Percentiles rank a stretch among this genome's conserved stretches.
Conservation (phyloP, 1,140 invertebrate species). For the Holcopasites calliopsidis region DNA sequence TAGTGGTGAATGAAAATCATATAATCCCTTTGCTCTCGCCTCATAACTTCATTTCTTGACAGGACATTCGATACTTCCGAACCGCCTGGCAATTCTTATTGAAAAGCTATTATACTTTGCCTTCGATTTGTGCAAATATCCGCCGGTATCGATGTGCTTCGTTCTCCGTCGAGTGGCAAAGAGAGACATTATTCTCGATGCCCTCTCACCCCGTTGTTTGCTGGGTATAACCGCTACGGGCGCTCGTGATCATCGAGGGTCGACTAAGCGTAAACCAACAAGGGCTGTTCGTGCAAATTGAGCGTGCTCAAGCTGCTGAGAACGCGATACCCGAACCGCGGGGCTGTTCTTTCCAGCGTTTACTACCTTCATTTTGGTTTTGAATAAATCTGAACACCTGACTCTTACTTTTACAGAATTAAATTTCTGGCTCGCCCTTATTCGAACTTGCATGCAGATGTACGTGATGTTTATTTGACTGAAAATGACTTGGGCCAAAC, state of each 20-base stretch:
- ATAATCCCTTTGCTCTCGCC: not conserved
- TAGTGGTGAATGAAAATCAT: not conserved
- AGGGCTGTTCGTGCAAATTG: constrained; percentile 42
- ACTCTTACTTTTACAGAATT: not conserved
- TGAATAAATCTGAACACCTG: not conserved
- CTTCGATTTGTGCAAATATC: constrained; percentile 6
- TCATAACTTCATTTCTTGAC: not conserved
- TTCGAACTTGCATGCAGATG: no score
- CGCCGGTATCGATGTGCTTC: not conserved
- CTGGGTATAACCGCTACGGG: constrained; percentile 23
- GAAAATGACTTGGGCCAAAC: no score
- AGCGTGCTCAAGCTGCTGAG: constrained; percentile 42
- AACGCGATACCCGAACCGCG: constrained; percentile 19
- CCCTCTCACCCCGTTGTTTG: not conserved
- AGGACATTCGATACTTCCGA: constrained; percentile 17
- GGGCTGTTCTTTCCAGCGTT: constrained; percentile 22
- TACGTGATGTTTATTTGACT: no score
- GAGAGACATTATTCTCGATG: constrained; percentile 41
- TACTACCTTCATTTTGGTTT: constrained; percentile 28
- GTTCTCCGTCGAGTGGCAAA: constrained; percentile 17
- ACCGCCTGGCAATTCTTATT: constrained; percentile 20
- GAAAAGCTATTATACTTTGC: constrained; percentile 32
- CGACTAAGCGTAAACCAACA: constrained; percentile 41
- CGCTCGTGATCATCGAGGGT: constrained; percentile 37
- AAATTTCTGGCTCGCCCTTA: not conserved